These are phyloP conservation scores for Orestias chungarensis DNA, from an alignment of 2,797 vertebrate genomes.

Conservation along the genomic window DNA sequence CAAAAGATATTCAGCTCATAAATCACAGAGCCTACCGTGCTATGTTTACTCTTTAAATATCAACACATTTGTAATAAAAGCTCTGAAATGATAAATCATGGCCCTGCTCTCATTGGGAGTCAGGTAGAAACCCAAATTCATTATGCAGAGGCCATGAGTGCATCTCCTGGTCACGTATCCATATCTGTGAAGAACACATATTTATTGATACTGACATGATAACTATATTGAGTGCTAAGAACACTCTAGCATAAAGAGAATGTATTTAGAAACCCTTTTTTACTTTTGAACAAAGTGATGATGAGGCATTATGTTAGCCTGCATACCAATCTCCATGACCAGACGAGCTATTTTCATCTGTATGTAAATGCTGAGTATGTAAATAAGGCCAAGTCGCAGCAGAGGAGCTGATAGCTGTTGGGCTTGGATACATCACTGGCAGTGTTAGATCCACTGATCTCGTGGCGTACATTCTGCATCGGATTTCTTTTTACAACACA, in stretches of 20 bases:
- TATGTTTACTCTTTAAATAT: constrained; percentile 14
- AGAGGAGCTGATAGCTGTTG: constrained; percentile 53
- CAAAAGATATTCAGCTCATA: constrained; percentile 24
- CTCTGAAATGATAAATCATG: constrained; percentile 13
- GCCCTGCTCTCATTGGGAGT: not conserved
- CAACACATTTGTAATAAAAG: constrained; percentile 22
- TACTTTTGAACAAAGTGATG: constrained; percentile 71
- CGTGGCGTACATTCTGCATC: constrained; percentile 47
- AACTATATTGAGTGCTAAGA: constrained; percentile 44
- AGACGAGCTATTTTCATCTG: constrained; percentile 73
- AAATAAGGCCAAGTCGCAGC: constrained; percentile 65
- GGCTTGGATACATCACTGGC: constrained; percentile 64
- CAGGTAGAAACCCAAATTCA: constrained; percentile 6
- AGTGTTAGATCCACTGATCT: constrained; percentile 69
- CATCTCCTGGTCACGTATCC: constrained; percentile 8
- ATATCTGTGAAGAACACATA: constrained; percentile 20
- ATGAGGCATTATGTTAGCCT: constrained; percentile 67
- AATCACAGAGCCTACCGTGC: constrained; percentile 18
- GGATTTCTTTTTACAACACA: constrained; percentile 60
- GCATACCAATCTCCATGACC: constrained; percentile 65
- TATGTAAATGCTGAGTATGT: constrained; percentile 78
- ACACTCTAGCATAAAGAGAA: constrained; percentile 39
- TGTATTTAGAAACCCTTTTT: constrained; percentile 49
- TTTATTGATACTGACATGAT: constrained; percentile 34
- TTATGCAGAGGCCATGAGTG: not conserved